These are phyloP conservation scores for Trialeurodes vaporariorum DNA, from an alignment of 1,140 invertebrate species.

Conservation along the genomic window DNA sequence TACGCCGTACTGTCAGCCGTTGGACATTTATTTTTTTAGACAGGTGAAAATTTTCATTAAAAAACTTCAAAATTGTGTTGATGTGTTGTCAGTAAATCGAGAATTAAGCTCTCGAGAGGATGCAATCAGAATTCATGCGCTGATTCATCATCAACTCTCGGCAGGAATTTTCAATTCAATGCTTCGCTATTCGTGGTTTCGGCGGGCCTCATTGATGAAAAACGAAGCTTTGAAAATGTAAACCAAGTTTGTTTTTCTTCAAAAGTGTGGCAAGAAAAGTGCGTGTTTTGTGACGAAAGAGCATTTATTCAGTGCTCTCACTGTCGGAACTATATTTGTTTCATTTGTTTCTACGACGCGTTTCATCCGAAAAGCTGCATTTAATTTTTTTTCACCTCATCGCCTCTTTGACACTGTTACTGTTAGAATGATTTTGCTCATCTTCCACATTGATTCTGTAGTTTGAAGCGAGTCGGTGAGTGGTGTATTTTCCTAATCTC, in stretches of 20 bases:
- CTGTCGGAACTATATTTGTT: constrained; percentile 14
- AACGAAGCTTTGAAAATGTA: not conserved
- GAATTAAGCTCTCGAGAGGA: constrained; percentile 4
- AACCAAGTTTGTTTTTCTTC: constrained; percentile 2
- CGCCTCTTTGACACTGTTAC: no score
- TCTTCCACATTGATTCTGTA: no score
- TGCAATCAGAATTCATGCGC: constrained; percentile 18
- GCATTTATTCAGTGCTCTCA: constrained; percentile 10
- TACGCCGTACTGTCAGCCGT: constrained; percentile 12
- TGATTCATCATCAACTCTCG: constrained; percentile 18
- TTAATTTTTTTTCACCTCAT: no score
- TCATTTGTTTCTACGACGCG: constrained; percentile 14
- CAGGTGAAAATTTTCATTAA: constrained; percentile 15
- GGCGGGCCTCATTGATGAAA: not conserved
- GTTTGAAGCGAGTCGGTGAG: no score
- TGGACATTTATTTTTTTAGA: constrained; percentile 11
- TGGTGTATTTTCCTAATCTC: no score
- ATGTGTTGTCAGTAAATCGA: constrained; percentile 8
- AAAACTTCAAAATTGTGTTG: no score
- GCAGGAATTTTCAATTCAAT: constrained; percentile 16
- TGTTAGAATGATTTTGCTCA: no score
- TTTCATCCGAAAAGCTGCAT: constrained; percentile 10
- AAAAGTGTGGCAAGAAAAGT: not conserved
- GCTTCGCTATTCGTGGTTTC: constrained; percentile 21
- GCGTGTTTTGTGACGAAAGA: constrained; percentile 6